phyloP scores from a whole-genome alignment of 2,888 invertebrate genomes.

The Hetaerina titia region DNA sequence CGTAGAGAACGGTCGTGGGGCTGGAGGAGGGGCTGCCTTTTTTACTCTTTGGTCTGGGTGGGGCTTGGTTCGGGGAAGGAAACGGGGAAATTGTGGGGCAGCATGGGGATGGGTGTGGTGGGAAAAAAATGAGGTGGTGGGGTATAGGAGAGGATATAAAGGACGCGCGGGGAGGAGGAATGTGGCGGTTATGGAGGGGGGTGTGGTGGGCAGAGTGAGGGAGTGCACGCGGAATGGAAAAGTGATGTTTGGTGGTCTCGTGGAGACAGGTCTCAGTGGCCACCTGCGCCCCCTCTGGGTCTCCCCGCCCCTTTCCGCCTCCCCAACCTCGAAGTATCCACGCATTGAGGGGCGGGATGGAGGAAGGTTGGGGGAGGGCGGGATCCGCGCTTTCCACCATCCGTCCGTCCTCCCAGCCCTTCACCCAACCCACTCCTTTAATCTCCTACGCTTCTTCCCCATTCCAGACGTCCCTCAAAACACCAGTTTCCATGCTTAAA shows the following conservation, averaged over 20 bases:
- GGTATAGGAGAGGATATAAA: not conserved
- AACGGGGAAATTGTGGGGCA: not conserved
- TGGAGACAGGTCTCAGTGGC: constrained; percentile 34
- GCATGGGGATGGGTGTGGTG: not conserved
- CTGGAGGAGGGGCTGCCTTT: not conserved
- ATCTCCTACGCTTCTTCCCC: no score
- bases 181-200: not conserved
- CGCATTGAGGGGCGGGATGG: not conserved
- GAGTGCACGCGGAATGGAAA: constrained; percentile 57
- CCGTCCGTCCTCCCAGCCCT: no score
- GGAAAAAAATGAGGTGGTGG: not conserved
- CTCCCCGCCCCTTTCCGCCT: not conserved
- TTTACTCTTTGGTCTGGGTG: not conserved
- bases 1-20: not conserved
- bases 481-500: no score
- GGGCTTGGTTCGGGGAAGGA: not conserved
- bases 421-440: no score
- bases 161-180: not conserved
- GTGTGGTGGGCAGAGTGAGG: not conserved
- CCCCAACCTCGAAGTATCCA: not conserved
- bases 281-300: constrained; percentile 38
- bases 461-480: no score
- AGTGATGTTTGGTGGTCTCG: constrained; percentile 60
- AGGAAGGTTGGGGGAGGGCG: not conserved
- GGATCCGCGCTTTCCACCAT: not conserved